A percentile compares a stretch with the other conserved stretches of the same genome.
Conservation (phyloP, 2,797 vertebrate species). For the Pangasius sanitwongsei region DNA sequence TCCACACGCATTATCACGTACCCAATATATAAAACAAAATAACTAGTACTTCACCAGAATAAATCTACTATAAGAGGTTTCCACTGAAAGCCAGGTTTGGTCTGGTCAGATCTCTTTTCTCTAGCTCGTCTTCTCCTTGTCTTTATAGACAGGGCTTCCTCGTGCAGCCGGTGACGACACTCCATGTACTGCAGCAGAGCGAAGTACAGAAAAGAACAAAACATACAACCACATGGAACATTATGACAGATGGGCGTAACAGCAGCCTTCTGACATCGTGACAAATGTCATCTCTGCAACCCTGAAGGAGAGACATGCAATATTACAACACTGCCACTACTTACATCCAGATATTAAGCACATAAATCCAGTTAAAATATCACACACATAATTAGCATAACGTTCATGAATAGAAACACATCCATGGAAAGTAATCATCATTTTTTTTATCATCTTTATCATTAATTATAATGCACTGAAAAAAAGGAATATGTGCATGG, state of each 20-base stretch:
- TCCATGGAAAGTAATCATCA: background rate
- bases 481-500: background rate
- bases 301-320: background rate
- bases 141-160: background rate
- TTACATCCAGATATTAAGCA: background rate
- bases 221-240: background rate
- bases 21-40: background rate
- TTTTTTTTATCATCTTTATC: background rate
- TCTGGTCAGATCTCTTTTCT: background rate
- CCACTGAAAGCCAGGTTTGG: background rate
- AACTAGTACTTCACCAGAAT: background rate
- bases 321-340: background rate
- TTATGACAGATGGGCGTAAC: background rate
- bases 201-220: background rate
- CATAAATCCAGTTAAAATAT: background rate
- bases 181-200: background rate
- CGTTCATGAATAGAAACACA: background rate
- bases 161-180: background rate
- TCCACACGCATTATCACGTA: background rate
- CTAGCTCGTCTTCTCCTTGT: background rate
- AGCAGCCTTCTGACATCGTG: background rate
- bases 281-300: constrained; percentile 3
- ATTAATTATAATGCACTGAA: background rate
- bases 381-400: background rate
- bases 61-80: background rate